These are phyloP conservation scores for Diplolepis rosae DNA, from an alignment of 2,888 invertebrate species.

Conservation along the genomic window DNA sequence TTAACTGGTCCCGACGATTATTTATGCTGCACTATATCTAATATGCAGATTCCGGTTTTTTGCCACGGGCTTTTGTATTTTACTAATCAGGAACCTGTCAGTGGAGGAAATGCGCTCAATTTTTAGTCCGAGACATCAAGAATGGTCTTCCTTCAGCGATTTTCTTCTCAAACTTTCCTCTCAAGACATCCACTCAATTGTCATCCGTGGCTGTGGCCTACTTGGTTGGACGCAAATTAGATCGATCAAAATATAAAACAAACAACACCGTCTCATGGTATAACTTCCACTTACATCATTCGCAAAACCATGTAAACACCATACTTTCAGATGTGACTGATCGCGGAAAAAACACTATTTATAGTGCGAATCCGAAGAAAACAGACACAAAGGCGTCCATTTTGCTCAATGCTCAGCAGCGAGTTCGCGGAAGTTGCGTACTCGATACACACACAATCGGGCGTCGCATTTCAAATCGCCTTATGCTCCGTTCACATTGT, in stretches of 20 bases:
- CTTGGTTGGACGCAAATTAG: constrained; percentile 67
- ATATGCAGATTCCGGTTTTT: constrained; percentile 41
- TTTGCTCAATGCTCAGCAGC: constrained; percentile 72
- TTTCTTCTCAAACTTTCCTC: constrained; percentile 37
- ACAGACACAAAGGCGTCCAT: constrained; percentile 74
- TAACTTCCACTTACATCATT: constrained; percentile 56
- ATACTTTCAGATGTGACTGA: constrained; percentile 55
- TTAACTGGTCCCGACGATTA: constrained; percentile 54
- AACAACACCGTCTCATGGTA: constrained; percentile 45
- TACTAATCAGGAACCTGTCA: not conserved
- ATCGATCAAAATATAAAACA: constrained; percentile 48
- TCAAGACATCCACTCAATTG: constrained; percentile 64
- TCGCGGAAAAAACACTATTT: constrained; percentile 67
- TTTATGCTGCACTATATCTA: constrained; percentile 53
- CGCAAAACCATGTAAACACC: constrained; percentile 57
- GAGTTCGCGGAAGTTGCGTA: constrained; percentile 72
- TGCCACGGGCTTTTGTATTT: constrained; percentile 42
- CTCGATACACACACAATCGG: constrained; percentile 63
- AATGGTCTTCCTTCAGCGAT: constrained; percentile 24
- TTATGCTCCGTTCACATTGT: not conserved
- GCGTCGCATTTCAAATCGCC: constrained; percentile 53
- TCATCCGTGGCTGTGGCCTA: constrained; percentile 72
- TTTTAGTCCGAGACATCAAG: constrained; percentile 14
- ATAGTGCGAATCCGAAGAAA: constrained; percentile 71
- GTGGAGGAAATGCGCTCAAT: not conserved